Evolutionary conservation across 2,888 invertebrate genomes (phyloP).

Genomic region (Zootermopsis nevadensis): DNA sequence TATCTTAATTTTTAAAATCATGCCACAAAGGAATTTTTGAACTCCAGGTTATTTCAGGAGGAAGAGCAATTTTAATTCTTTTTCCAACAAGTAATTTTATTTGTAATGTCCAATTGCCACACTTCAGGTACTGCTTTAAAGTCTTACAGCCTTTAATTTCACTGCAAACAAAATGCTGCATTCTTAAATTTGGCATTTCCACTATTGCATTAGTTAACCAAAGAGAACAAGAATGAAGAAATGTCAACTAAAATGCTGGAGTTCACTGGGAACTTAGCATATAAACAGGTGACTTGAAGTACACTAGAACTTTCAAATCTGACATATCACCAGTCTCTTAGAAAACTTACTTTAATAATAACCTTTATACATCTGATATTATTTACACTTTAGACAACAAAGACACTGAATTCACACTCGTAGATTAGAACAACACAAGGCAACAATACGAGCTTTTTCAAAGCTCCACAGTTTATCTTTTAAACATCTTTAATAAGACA

Average conservation of each 20-base stretch:
- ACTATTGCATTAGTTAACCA: constrained; percentile 28
- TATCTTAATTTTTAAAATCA: too few relatives aligned
- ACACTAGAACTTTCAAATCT: constrained; percentile 45
- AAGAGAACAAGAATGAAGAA: constrained; percentile 29
- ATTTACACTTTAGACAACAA: constrained; percentile 52
- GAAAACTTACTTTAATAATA: constrained; percentile 42
- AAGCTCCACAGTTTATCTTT: constrained; percentile 49
- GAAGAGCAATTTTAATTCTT: too few relatives aligned
- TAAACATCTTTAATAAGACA: constrained; percentile 44
- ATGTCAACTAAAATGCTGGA: constrained; percentile 25
- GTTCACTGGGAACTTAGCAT: constrained; percentile 40
- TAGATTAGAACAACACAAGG: constrained; percentile 53
- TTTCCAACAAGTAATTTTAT: too few relatives aligned
- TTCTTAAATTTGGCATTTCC: neutral
- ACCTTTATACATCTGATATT: constrained; percentile 48
- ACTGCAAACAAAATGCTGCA: neutral
- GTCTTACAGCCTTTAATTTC: neutral
- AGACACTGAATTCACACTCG: constrained; percentile 51
- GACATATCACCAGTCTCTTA: constrained; percentile 50
- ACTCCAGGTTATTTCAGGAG: too few relatives aligned
- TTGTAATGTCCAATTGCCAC: neutral
- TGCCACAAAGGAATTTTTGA: too few relatives aligned
- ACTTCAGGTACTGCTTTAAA: neutral
- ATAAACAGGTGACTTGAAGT: constrained; percentile 44
- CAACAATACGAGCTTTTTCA: constrained; percentile 52